These are phyloP conservation scores for Brachypterus glaber DNA, from an alignment of 2,888 invertebrate genomes.

Conservation along the genomic window DNA sequence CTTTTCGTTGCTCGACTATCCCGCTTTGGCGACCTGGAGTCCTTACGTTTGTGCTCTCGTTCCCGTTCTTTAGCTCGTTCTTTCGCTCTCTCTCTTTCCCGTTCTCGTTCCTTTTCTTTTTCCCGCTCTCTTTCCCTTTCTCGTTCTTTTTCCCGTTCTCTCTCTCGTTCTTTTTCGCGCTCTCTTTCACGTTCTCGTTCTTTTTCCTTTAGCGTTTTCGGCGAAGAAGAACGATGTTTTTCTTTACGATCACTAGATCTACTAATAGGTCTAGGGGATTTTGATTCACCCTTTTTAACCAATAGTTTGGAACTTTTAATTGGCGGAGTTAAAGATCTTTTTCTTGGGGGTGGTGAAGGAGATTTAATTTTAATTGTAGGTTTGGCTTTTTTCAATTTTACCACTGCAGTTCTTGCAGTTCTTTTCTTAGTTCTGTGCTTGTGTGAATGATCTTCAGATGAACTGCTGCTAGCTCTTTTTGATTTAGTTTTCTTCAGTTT, in stretches of 20 bases:
- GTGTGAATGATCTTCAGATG: conserved; percentile 51
- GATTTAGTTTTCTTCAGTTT: conserved; percentile 35
- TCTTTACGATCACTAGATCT: conserved; percentile 33
- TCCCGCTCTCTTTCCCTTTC: conserved; percentile 47
- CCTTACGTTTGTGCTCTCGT: conserved; percentile 43
- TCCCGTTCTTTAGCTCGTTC: conserved; percentile 40
- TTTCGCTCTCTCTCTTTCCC: conserved; percentile 30
- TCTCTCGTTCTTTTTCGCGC: conserved; percentile 35
- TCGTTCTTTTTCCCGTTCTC: conserved; percentile 44
- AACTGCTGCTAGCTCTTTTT: conserved; percentile 34
- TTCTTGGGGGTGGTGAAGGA: conserved; percentile 35
- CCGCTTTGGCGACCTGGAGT: conserved; percentile 39
- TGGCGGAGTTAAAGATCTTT: conserved; percentile 38
- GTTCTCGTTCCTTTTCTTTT: conserved; percentile 34
- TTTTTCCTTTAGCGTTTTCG: conserved; percentile 31
- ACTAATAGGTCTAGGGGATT: conserved; percentile 34
- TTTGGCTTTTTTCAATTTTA: conserved; percentile 41
- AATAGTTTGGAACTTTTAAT: conserved; percentile 33
- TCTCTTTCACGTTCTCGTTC: conserved; percentile 38
- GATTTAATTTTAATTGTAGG: conserved; percentile 28
- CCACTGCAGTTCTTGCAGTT: conserved; percentile 36
- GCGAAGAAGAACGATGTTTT: conserved; percentile 38
- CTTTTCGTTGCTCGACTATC: conserved; percentile 35
- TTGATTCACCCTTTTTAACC: conserved; percentile 26
- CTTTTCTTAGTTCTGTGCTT: conserved; percentile 47